Evolutionary conservation across 2,888 invertebrate species (phyloP), one percentile per base, ranked within the genome.

Genomic region (Metallyticus violacea): DNA sequence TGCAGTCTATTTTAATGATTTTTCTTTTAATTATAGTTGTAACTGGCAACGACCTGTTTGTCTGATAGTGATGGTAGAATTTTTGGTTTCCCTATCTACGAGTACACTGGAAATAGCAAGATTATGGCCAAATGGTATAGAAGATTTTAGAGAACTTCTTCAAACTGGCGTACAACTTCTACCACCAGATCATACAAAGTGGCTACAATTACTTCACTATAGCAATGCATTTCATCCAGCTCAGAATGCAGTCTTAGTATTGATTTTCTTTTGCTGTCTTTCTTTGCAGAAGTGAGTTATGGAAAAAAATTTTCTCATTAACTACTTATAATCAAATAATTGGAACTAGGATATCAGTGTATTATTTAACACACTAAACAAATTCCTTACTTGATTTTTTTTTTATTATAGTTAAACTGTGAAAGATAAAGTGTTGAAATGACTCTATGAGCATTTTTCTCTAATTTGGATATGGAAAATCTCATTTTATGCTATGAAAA

Each of bases 201-300:
- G 86, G 86, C 25, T 40, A 27, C 7, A 27, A 7, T 26, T 79
- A 6, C 84, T 86, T 76, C 15, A 77, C 76, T 5, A n/a, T 15
- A 26, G 22, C 40, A 26, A 79, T 25, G 40, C 4, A 7, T 22
- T 26, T 40, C 26, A 40, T 9, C 40, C 30, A n/a, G 5, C 26
- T 25, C 78, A 76, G 27, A 40, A 86, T 83, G 7, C 83, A 30
- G 29, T 83, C 9, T 26, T 86, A 7, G 25, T 86, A n/a, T 82
- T 77, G 25, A 15, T 27, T 28, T 86, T 30, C 83, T 86, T 86
- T 28, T 84, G 22, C 22, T 79, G 83, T 27, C 79, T 84, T n/a
- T 78, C 77, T 79, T 15, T 62, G 40, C 9, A 62, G 15, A 15
- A 22, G 40, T 62, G 22, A 62, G 40, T 40, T 5, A 2, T 62